Conservation (phyloP, 1,140 invertebrate genomes). For the Phymastichus coffea region DNA sequence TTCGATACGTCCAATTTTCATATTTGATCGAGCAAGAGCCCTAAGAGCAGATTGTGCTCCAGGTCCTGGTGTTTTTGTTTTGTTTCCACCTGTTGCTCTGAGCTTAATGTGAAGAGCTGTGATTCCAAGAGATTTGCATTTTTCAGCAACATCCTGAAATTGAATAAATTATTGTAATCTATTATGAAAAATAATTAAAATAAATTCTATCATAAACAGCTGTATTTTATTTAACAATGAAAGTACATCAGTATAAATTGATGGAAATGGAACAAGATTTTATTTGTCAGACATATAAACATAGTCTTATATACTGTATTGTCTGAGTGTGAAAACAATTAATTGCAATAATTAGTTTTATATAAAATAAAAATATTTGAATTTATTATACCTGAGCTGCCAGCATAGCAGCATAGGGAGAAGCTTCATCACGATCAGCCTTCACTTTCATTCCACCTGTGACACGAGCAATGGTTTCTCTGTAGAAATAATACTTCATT, state of each 20-base stretch:
- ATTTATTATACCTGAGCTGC: constrained; percentile 88
- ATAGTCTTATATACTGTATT: too few relatives aligned
- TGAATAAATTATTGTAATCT: background rate
- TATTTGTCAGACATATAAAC: too few relatives aligned
- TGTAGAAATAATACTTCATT: too few relatives aligned
- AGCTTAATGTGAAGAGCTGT: constrained; percentile 98
- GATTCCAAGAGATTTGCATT: constrained; percentile 95
- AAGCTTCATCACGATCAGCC: constrained; percentile 99
- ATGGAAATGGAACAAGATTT: too few relatives aligned
- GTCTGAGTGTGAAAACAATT: too few relatives aligned
- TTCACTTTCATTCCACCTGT: constrained; percentile 99
- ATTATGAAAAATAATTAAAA: too few relatives aligned
- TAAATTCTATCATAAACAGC: too few relatives aligned
- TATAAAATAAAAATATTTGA: too few relatives aligned
- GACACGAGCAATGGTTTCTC: constrained; percentile 97
- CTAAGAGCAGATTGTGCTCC: constrained; percentile 97
- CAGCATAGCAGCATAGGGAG: constrained; percentile 99
- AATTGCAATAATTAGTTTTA: too few relatives aligned
- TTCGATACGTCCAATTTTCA: constrained; percentile 99
- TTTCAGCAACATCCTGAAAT: constrained; percentile 94
- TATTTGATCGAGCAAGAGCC: constrained; percentile 95
- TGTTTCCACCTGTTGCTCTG: constrained; percentile 97
- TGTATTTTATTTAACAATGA: too few relatives aligned
- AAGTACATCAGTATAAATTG: too few relatives aligned
- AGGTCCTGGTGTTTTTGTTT: constrained; percentile 96